These are phyloP conservation scores for Halcyon chelicuti DNA, from an alignment of 2,797 vertebrate species.

Conservation along the genomic window DNA sequence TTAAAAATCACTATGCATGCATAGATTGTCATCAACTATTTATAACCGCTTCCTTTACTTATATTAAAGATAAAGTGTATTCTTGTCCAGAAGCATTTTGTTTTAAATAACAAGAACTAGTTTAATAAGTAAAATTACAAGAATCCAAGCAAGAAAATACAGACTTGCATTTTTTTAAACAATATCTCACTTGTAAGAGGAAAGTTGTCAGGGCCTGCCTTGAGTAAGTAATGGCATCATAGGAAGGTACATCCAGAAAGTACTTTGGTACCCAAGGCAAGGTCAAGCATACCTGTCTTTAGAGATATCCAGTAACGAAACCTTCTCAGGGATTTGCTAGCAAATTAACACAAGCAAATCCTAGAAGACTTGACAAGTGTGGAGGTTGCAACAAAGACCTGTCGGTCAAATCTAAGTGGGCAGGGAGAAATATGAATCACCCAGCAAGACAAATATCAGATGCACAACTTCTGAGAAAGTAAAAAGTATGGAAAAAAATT, in stretches of 20 bases:
- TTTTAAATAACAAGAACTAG: neutral
- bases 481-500: neutral
- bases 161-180: neutral
- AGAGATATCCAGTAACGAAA: neutral
- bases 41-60: conserved; percentile 54
- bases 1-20: conserved; percentile 45
- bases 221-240: neutral
- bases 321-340: neutral
- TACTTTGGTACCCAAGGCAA: neutral
- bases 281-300: neutral
- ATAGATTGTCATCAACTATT: conserved; percentile 52
- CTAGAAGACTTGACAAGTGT: neutral
- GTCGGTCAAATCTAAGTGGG: neutral
- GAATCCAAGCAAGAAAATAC: neutral
- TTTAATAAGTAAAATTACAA: neutral
- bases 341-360: neutral
- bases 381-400: neutral
- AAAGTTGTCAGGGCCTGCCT: neutral
- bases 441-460: neutral
- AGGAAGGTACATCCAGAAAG: neutral
- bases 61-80: conserved; percentile 23
- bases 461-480: neutral
- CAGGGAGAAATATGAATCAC: neutral
- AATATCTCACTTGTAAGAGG: neutral
- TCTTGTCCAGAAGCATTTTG: neutral